phyloP scores from a whole-genome alignment of 1,140 invertebrate species.

The Drosophila elegans region DNA sequence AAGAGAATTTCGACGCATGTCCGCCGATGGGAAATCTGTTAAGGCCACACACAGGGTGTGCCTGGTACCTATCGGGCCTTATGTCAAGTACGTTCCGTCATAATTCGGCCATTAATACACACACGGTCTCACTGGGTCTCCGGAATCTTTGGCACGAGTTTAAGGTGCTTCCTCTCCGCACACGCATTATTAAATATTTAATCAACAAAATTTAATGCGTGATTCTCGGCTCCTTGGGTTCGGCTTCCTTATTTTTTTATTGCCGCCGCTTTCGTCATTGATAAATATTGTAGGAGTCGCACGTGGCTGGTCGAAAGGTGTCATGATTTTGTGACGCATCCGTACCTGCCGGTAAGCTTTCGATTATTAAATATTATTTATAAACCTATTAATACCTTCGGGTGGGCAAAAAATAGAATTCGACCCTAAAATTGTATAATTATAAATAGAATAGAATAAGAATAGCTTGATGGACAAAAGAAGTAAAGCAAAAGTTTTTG shows the following conservation, averaged over 20 bases:
- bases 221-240: slow-evolving; percentile 22
- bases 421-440: neutral
- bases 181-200: slow-evolving; percentile 76
- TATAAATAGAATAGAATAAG: slow-evolving; percentile 12
- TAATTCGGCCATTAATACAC: slow-evolving; percentile 73
- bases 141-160: slow-evolving; percentile 34
- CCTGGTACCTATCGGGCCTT: slow-evolving; percentile 21
- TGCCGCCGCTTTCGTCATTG: slow-evolving; percentile 38
- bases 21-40: slow-evolving; percentile 28
- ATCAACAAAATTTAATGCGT: slow-evolving; percentile 52
- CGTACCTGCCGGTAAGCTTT: slow-evolving; percentile 4
- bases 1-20: slow-evolving; percentile 42
- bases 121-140: slow-evolving; percentile 9
- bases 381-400: slow-evolving; percentile 19
- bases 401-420: neutral
- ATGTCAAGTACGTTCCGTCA: slow-evolving; percentile 76
- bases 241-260: slow-evolving; percentile 12
- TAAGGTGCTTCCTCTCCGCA: slow-evolving; percentile 44
- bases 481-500: neutral
- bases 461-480: neutral
- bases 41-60: slow-evolving; percentile 57
- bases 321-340: slow-evolving; percentile 34
- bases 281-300: slow-evolving; percentile 41
- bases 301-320: slow-evolving; percentile 41
- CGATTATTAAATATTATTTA: slow-evolving; percentile 43